These are phyloP conservation scores for Ypsolopha sequella DNA, from an alignment of 2,888 invertebrate genomes.

Conservation along the genomic window DNA sequence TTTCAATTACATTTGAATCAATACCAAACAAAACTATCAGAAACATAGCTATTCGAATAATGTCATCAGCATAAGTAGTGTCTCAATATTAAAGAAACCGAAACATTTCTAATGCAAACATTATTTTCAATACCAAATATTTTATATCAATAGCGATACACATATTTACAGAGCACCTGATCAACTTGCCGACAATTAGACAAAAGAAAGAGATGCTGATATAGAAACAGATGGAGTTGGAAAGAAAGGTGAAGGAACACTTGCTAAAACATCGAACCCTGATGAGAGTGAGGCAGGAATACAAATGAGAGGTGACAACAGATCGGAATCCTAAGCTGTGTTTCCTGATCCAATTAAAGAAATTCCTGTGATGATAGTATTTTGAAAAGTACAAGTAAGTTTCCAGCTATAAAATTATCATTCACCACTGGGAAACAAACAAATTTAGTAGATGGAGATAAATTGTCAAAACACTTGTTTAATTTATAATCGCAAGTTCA, in stretches of 20 bases:
- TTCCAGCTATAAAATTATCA: too few relatives aligned
- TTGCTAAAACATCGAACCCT: slow-evolving; percentile 48
- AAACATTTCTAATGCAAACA: slow-evolving; percentile 2
- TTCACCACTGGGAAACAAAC: too few relatives aligned
- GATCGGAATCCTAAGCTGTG: slow-evolving; percentile 42
- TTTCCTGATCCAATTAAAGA: too few relatives aligned
- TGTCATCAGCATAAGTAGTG: slow-evolving; percentile 1
- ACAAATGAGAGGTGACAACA: slow-evolving; percentile 56
- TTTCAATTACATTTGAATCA: background rate
- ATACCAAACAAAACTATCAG: background rate
- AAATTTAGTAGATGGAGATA: too few relatives aligned
- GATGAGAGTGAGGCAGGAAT: slow-evolving; percentile 32
- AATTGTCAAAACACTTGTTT: too few relatives aligned
- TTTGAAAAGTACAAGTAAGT: too few relatives aligned
- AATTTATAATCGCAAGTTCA: too few relatives aligned
- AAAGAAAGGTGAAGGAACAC: slow-evolving; percentile 43
- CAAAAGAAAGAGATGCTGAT: slow-evolving; percentile 36
- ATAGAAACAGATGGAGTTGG: slow-evolving; percentile 17
- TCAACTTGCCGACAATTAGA: slow-evolving; percentile 1
- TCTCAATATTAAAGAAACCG: slow-evolving; percentile 1
- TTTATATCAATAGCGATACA: background rate
- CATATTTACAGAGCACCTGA: slow-evolving; percentile 1
- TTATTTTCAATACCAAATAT: background rate
- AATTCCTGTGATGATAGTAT: too few relatives aligned
- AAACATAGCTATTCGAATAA: slow-evolving; percentile 2